Evolutionary conservation across 2,797 vertebrate genomes (phyloP), one percentile per base, ranked within the genome.

Genomic region (Labeo calbasu): DNA sequence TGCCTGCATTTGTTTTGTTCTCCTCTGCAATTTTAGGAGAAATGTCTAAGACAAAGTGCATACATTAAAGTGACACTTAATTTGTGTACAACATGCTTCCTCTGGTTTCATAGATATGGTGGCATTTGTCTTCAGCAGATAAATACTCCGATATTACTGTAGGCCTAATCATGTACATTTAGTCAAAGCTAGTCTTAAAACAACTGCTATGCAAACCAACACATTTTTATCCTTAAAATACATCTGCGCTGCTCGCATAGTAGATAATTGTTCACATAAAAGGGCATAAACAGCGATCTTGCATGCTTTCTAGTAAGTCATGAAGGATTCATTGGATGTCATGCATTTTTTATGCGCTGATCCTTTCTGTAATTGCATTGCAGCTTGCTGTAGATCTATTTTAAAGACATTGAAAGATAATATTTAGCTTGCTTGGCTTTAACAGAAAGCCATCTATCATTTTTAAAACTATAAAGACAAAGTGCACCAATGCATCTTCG

Each of bases 301-400:
- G 73, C 79, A 72, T 88, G 83, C 84, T 79, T 85, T 75, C 63
- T 28, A 70, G 72, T 65, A 46, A 84, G 88, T 92, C 90, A 90
- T 91, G 83, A 93, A 91, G 86, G 90, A 91, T 90, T 77, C 79
- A 91, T 92, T 63, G 69, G 51, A 55, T 83, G 83, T 83, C 82
- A 91, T 92, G 81, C 83, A 89, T 90, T 90, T 91, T 92, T 92
- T 79, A 93, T 91, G 75, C 80, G 77, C 83, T 48, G 76, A 82
- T 50, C 85, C 90, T 81, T 88, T 25, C 79, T 70, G 73, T 90
- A 90, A 91, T 91, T 85, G 86, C 79, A 87, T 89, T 75, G 65
- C 85, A 86, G 69, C 79, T 73, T 36, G 85, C 71, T 86, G 85
- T 83, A 88, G 83, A 82, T 80, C 25, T 55, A 65, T 81, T 72